phyloP scores from a whole-genome alignment of 2,797 vertebrate genomes.

The Fundulus diaphanus region DNA sequence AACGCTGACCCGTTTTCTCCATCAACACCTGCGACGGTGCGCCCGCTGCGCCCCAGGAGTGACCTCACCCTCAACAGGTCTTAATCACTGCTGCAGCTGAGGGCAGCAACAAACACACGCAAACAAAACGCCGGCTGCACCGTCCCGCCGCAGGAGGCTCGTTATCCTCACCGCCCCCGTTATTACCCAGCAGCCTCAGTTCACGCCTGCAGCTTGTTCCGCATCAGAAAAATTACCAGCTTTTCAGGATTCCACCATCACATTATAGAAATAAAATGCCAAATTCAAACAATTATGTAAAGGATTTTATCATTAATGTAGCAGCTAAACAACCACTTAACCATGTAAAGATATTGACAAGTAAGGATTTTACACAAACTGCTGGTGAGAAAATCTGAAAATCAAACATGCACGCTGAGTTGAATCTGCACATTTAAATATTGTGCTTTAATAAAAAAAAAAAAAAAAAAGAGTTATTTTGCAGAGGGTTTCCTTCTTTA shows the following conservation, averaged over 20 bases:
- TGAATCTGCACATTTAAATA: too few species aligned
- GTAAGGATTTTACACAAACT: neutral
- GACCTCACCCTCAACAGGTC: slow-evolving; percentile 33
- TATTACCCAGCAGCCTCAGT: too few species aligned
- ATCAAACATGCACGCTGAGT: too few species aligned
- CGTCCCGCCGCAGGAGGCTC: neutral
- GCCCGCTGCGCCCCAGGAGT: slow-evolving; percentile 4
- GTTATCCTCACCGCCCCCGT: too few species aligned
- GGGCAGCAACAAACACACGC: neutral
- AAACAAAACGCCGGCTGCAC: neutral
- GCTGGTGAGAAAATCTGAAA: too few species aligned
- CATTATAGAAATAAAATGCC: neutral
- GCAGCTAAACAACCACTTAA: neutral
- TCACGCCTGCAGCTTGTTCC: neutral
- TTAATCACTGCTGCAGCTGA: slow-evolving; percentile 19
- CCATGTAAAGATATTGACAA: neutral
- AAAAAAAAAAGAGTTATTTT: too few species aligned
- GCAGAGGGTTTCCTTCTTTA: too few species aligned
- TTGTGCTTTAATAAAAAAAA: too few species aligned
- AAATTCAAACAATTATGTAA: neutral
- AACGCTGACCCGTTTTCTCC: slow-evolving; percentile 24
- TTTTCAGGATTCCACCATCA: neutral
- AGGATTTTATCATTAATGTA: neutral
- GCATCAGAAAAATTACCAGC: neutral
- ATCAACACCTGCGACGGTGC: slow-evolving; percentile 36